phyloP scores from a whole-genome alignment of 2,888 invertebrate genomes.

The Patella depressa region DNA sequence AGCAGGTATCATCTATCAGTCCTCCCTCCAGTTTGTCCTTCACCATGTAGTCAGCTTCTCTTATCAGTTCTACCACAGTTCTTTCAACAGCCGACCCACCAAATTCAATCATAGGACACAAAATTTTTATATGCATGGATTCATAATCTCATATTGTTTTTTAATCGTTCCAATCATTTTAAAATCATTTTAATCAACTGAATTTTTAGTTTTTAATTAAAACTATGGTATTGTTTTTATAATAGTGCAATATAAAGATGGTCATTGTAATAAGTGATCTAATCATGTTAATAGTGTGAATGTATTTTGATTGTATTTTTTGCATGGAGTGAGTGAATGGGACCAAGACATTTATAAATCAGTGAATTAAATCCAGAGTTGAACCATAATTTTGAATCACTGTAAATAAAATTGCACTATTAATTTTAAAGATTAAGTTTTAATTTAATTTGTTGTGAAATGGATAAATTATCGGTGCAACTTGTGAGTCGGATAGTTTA shows the following conservation, averaged over 20 bases:
- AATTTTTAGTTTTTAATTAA: too few species aligned
- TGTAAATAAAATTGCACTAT: constrained; percentile 6
- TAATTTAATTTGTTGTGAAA: background rate
- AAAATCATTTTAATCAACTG: too few species aligned
- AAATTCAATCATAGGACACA: background rate
- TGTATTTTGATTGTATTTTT: background rate
- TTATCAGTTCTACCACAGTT: constrained; percentile 43
- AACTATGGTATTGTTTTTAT: background rate
- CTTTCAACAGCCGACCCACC: constrained; percentile 41
- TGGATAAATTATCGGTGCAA: background rate
- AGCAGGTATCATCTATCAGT: constrained; percentile 49
- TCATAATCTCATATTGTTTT: too few species aligned
- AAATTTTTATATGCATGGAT: too few species aligned
- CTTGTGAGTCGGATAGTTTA: background rate
- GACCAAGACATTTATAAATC: background rate
- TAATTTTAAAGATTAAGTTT: constrained; percentile 10
- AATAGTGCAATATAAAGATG: constrained; percentile 6
- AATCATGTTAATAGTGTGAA: background rate
- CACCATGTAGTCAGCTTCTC: constrained; percentile 27
- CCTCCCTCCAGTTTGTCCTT: constrained; percentile 46
- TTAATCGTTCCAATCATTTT: too few species aligned
- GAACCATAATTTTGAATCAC: background rate
- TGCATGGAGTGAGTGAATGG: background rate
- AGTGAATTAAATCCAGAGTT: background rate
- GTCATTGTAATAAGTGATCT: background rate